Conservation (phyloP, 2,113 vertebrate species). For the Daubentonia madagascariensis region DNA sequence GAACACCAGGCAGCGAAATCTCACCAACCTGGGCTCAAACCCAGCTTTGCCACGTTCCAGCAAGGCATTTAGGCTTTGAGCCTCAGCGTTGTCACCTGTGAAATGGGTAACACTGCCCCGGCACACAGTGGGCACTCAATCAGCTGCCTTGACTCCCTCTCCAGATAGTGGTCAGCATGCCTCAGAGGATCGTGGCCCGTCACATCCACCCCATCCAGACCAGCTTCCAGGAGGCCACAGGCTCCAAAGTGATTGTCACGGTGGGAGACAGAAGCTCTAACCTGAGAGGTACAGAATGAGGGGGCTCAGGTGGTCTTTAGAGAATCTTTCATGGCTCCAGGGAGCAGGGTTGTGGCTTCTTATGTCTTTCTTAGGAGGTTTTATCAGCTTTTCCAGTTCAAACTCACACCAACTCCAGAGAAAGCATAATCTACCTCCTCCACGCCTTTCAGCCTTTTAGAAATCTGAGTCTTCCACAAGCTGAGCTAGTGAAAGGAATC, state of each 20-base stretch:
- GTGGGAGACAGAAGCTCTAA: slow-evolving; percentile 89
- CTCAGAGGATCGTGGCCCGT: slow-evolving; percentile 81
- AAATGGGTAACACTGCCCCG: neutral
- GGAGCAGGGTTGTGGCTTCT: neutral
- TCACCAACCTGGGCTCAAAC: too few species aligned
- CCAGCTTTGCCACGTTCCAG: too few species aligned
- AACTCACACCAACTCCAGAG: neutral
- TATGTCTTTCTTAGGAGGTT: neutral
- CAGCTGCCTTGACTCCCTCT: neutral
- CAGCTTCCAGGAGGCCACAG: slow-evolving; percentile 74
- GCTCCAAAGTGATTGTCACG: slow-evolving; percentile 86
- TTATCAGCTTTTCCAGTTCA: neutral
- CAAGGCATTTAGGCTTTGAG: too few species aligned
- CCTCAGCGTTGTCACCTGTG: too few species aligned
- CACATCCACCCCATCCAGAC: slow-evolving; percentile 74
- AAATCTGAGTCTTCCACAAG: neutral
- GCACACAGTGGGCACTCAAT: rapidly evolving
- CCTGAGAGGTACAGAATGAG: slow-evolving; percentile 86
- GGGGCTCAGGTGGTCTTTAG: rapidly evolving
- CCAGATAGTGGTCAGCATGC: slow-evolving; percentile 84
- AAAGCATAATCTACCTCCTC: neutral
- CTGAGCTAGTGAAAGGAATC: neutral
- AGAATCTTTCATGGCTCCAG: neutral
- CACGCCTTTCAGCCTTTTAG: neutral
- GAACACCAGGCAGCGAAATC: too few species aligned